phyloP scores from a whole-genome alignment of 2,888 invertebrate genomes.

The Rotaria magnacalcarata region DNA sequence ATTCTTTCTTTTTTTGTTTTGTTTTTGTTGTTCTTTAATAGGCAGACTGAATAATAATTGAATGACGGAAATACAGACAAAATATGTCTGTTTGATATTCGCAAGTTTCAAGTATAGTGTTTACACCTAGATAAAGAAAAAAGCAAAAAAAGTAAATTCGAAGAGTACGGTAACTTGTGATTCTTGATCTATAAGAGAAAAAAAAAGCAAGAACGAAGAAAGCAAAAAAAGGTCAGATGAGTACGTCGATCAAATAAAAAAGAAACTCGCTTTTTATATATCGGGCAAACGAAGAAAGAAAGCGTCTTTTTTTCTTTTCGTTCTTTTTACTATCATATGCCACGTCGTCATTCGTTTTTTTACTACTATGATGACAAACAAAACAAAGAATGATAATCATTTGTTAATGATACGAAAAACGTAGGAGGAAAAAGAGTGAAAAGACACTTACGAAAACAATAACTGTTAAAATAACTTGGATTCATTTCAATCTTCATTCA shows the following conservation, averaged over 20 bases:
- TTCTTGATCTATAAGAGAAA: background rate
- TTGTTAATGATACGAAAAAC: background rate
- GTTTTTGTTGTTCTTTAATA: background rate
- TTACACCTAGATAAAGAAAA: background rate
- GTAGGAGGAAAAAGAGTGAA: background rate
- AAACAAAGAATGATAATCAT: constrained; percentile 16
- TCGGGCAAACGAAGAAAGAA: background rate
- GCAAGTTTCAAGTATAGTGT: background rate
- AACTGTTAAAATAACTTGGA: background rate
- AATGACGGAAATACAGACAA: background rate
- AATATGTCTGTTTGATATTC: background rate
- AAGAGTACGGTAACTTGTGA: background rate
- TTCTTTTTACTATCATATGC: constrained; percentile 4
- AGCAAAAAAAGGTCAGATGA: background rate
- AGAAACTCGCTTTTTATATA: background rate
- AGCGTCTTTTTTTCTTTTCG: background rate
- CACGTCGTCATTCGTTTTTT: constrained; percentile 14
- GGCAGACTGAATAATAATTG: background rate
- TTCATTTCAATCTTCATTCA: background rate
- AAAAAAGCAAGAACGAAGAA: background rate
- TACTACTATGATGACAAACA: background rate
- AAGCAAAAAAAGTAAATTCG: background rate
- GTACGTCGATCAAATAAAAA: background rate
- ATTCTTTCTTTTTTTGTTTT: background rate
- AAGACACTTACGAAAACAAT: background rate